Percentiles rank a stretch among this genome's conserved stretches.
phyloP scores from a whole-genome alignment of 1,140 invertebrate species.

The Batillaria attramentaria region DNA sequence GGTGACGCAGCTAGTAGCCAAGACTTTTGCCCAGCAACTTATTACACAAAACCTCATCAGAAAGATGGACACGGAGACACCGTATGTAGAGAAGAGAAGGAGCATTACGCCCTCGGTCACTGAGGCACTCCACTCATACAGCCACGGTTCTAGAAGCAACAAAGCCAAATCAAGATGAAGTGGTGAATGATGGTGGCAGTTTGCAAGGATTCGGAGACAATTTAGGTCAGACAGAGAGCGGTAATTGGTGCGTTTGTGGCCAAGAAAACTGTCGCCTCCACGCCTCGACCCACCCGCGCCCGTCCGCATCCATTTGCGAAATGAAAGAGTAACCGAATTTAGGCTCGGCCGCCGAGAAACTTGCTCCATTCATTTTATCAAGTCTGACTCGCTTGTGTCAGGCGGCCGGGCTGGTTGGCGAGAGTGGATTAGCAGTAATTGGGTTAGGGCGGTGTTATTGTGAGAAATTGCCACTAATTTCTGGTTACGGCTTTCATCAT shows the following conservation, averaged over 20 bases:
- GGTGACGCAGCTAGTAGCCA: no score
- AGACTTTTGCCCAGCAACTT: no score
- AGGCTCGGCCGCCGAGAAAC: constrained; percentile 1
- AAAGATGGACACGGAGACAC: no score
- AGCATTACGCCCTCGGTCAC: no score
- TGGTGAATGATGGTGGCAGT: constrained; percentile 17
- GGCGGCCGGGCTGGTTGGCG: neutral
- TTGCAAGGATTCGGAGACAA: constrained; percentile 3
- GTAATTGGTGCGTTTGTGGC: constrained; percentile 14
- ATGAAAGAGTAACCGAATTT: constrained; percentile 16
- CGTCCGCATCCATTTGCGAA: constrained; percentile 14
- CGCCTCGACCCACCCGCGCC: no score
- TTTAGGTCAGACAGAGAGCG: neutral
- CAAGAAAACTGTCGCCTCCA: neutral
- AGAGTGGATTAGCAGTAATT: constrained; percentile 14
- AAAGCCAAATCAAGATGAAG: constrained; percentile 16
- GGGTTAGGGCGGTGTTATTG: constrained; percentile 18
- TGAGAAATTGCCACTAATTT: constrained; percentile 19
- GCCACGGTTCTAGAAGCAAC: no score
- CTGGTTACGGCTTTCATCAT: constrained; percentile 17
- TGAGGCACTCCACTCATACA: no score
- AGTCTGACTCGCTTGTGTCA: neutral
- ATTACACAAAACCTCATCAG: no score
- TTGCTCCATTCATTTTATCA: constrained; percentile 2
- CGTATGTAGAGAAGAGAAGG: no score